Evolutionary conservation across 2,797 vertebrate species (phyloP), one percentile per base, ranked within the genome.

Genomic region (Pogonophryne albipinna): DNA sequence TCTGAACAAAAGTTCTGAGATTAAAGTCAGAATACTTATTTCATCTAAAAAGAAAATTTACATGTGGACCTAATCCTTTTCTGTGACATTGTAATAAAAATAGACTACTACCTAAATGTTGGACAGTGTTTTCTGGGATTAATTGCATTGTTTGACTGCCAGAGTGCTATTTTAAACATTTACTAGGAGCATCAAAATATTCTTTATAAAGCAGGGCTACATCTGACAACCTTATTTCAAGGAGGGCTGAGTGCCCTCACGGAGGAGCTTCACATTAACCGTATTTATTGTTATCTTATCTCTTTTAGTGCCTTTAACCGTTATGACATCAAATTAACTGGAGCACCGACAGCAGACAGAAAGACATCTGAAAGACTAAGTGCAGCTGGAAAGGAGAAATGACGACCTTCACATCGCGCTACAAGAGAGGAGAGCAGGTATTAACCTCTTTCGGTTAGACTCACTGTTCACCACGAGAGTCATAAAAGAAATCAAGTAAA

Each of bases 281-380:
- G 1, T 19, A 15, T 15, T 6, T 1, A 51, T 62, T 0, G 4
- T 51, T 52, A 31, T 47, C 64, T 46, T 23, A 27, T 51, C 56
- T 69, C 51, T 57, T 57, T 57, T 13, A 69, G 74, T 3, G 20
- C n/a, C n/a, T 59, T 38, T 3, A 27, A 47, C n/a, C 53, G n/a
- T 55, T 34, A 5, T 12, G 10, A n/a, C 49, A 0, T 53, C 11
- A 23, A 52, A 7, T 70, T 57, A 60, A 31, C 38, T 34, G 16
- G 57, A 66, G 27, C 2, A 0, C n/a, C 20, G 69, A 61, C 50
- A 10, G 20, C 64, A 52, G 69, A 6, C 11, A 47, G 45, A 17
- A 68, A 15, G 6, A 1, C 2, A 13, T 9, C 17, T 46, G 46
- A 55, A 17, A 61, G 63, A 61, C 46, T 4, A 50, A 19, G 13